These are phyloP conservation scores for Cenopis cana DNA, from an alignment of 2,888 invertebrate species.

Conservation along the genomic window DNA sequence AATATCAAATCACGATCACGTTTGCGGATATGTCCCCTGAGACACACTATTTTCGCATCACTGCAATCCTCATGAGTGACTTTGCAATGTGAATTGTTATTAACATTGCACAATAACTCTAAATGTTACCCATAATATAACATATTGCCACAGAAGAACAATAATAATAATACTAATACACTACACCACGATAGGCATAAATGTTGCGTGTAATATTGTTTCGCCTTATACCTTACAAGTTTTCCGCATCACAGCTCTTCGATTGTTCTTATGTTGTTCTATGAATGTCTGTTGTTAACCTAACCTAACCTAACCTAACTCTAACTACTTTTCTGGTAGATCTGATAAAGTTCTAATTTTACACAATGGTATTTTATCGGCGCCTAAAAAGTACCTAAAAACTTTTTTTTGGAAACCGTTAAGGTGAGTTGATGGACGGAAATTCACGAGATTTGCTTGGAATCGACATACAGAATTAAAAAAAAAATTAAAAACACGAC, in stretches of 20 bases:
- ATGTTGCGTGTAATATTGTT: conserved; percentile 18
- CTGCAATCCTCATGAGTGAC: conserved; percentile 14
- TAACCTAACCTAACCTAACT: too few species aligned
- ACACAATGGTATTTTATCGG: too few species aligned
- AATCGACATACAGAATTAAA: too few species aligned
- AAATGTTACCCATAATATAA: conserved; percentile 11
- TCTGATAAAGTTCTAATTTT: too few species aligned
- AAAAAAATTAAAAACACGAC: too few species aligned
- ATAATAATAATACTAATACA: conserved; percentile 2
- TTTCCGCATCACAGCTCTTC: conserved; percentile 1
- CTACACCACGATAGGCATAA: background rate
- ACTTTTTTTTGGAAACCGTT: too few species aligned
- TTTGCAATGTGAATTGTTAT: conserved; percentile 9
- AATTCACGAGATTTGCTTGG: too few species aligned
- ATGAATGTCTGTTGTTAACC: background rate
- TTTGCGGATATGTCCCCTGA: conserved; percentile 30
- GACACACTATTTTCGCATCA: conserved; percentile 23
- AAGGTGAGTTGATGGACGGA: too few species aligned
- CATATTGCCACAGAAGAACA: background rate
- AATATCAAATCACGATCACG: conserved; percentile 27
- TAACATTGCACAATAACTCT: background rate
- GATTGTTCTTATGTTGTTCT: background rate
- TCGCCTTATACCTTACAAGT: conserved; percentile 1
- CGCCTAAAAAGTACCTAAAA: too few species aligned
- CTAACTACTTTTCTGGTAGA: too few species aligned